A percentile compares a stretch with the other conserved stretches of the same genome.
Conservation (phyloP, 2,113 vertebrate genomes). For the Notiomystis cincta region DNA sequence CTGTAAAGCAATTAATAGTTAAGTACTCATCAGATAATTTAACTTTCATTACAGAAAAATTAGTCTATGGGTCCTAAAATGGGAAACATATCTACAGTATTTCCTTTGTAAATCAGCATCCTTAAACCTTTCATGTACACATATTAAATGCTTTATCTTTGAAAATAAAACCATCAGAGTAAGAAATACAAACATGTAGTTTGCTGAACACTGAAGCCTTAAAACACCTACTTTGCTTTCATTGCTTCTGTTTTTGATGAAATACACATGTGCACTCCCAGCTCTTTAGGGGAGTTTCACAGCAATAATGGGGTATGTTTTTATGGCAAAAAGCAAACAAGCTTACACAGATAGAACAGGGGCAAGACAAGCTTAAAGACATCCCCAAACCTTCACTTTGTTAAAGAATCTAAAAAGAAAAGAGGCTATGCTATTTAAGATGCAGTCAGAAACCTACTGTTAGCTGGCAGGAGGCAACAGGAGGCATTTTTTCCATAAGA, state of each 20-base stretch:
- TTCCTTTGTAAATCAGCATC: neutral
- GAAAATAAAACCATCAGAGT: neutral
- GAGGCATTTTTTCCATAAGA: neutral
- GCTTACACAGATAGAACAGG: accelerated
- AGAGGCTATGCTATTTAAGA: neutral
- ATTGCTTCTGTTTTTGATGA: neutral
- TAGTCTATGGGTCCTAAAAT: neutral
- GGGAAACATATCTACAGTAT: neutral
- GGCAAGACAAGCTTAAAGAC: neutral
- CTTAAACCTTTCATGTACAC: neutral
- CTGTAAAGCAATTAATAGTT: neutral
- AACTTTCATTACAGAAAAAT: neutral
- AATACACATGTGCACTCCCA: neutral
- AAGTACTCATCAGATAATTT: neutral
- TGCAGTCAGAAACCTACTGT: neutral
- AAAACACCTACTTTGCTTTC: neutral
- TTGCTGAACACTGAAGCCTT: accelerated
- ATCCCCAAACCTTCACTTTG: neutral
- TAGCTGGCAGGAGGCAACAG: neutral
- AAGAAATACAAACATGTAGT: neutral
- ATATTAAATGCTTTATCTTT: neutral
- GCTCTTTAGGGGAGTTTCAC: neutral
- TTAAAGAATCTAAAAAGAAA: neutral
- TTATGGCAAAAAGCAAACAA: neutral
- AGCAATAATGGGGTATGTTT: neutral